phyloP scores from a whole-genome alignment of 2,888 invertebrate species.

The Proisotoma minuta region DNA sequence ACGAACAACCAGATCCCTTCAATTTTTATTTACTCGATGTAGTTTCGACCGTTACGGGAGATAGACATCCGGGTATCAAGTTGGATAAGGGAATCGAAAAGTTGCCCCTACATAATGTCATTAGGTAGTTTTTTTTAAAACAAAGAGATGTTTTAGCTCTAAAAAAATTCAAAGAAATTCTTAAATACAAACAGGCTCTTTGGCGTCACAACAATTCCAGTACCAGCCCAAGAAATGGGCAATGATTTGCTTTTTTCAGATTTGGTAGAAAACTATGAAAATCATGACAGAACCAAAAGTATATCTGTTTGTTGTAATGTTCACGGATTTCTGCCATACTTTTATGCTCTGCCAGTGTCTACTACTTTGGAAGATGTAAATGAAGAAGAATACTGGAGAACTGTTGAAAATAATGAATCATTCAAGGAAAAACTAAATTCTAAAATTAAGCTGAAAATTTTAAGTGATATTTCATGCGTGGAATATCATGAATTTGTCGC shows the following conservation, averaged over 20 bases:
- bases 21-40: conserved; percentile 18
- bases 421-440: conserved; percentile 21
- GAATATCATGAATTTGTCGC: conserved; percentile 17
- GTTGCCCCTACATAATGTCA: conserved; percentile 11
- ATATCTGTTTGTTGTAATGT: conserved; percentile 30
- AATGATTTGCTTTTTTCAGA: no score
- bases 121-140: background rate
- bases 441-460: conserved; percentile 16
- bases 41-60: conserved; percentile 2
- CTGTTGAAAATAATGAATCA: background rate
- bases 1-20: conserved; percentile 19
- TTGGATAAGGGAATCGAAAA: background rate
- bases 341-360: conserved; percentile 30
- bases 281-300: background rate
- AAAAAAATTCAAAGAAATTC: background rate
- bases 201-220: conserved; percentile 14
- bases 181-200: conserved; percentile 11
- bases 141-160: background rate
- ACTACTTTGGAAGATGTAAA: conserved; percentile 6
- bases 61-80: conserved; percentile 11
- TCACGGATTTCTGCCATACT: conserved; percentile 34
- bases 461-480: conserved; percentile 18
- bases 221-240: background rate
- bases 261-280: no score
- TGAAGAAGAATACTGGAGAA: conserved; percentile 6